Base-by-base conservation (phyloP, 2,888 invertebrate species). In the Polymixis flavicincta region DNA sequence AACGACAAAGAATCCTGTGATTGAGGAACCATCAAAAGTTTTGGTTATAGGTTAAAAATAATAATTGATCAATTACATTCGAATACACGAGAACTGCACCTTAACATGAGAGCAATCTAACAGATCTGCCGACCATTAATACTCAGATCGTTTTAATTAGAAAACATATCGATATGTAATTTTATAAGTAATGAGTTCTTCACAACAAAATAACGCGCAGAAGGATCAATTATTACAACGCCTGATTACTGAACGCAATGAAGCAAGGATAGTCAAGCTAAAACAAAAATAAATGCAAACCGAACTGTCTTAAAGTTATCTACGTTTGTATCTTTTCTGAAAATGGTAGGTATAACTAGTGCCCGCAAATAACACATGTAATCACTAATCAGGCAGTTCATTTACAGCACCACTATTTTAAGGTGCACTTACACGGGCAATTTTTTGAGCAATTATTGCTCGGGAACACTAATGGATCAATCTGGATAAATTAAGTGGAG, bases 101-200 rank as follows among this genome's bases (percentile, higher is more conserved):
- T 75, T 83, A 60, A 82, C 50, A 71, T 80, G 19, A 70, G 48
- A 61, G 71, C 71, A 64, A 76, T 71, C 78, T 57, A 32, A 68
- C 32, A 59, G 68, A 83, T 87, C 74, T 79, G 32, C 75, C 68
- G 60, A 50, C 76, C 78, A 85, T 82, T 85, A 83, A 73, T 83
- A 74, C 76, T 57, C 25, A 54, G 70, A 85, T 87, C 69, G 76
- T 66, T 80, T 85, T 87, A 86, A 86, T 86, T 85, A 86, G 75
- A 83, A 85, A 86, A 87, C 79, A 85, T 84, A 86, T 85, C 61
- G 84, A 85, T 79, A 83, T 65, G 78, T 87, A 85, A 86, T 85
- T 73, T 80, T 78, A 73, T 86, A 85, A 76, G 82, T 82, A 85
- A 85, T 85, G 76, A 76, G 63, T 72, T 64, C 13, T 70, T n/a